These are phyloP conservation scores for Ephestia elutella DNA, from an alignment of 1,140 invertebrate genomes.

Conservation along the genomic window DNA sequence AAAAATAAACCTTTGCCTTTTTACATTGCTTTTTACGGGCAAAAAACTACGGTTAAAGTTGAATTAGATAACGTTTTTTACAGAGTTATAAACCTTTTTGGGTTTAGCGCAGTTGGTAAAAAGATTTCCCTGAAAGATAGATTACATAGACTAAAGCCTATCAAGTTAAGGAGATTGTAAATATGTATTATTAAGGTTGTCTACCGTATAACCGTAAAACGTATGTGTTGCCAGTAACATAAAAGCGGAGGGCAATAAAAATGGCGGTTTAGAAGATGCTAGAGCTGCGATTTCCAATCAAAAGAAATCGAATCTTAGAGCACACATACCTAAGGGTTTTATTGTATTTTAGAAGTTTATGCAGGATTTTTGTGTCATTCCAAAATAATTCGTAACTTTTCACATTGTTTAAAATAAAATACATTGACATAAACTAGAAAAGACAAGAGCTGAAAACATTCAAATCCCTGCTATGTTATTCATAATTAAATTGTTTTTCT, in stretches of 20 bases:
- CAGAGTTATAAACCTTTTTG: no score
- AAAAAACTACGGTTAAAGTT: neutral
- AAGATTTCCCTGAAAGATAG: neutral
- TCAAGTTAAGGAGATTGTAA: neutral
- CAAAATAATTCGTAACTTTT: no score
- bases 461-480: no score
- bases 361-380: neutral
- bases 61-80: neutral
- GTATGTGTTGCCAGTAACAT: slow-evolving; percentile 5
- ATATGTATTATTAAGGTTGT: slow-evolving; percentile 1
- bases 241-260: slow-evolving; percentile 6
- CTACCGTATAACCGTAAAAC: slow-evolving; percentile 4
- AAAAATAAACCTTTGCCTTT: neutral
- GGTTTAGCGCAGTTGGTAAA: no score
- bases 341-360: neutral
- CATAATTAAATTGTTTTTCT: no score
- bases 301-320: neutral
- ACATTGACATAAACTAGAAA: no score
- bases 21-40: neutral
- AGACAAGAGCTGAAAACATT: no score
- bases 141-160: neutral
- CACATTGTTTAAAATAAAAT: no score
- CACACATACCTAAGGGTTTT: neutral
- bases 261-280: slow-evolving; percentile 1
- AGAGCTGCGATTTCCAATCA: slow-evolving; percentile 2